Evolutionary conservation across 2,113 vertebrate genomes (phyloP), one percentile per base, ranked within the genome.

Genomic region (Ceuthmochares aereus): DNA sequence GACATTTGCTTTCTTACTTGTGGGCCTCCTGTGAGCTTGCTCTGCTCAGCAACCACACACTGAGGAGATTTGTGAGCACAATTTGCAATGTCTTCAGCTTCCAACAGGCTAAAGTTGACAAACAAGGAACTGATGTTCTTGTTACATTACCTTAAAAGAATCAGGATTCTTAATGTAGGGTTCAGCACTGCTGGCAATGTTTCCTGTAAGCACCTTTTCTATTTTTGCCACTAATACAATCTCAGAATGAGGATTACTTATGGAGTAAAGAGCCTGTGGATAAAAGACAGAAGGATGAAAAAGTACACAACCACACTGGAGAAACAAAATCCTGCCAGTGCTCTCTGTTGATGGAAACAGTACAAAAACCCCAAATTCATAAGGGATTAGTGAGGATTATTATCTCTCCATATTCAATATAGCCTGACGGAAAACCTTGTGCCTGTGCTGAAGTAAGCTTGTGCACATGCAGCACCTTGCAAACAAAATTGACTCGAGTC

Each of bases 121-220:
- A 51, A 75, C 67, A 72, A 79, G 42, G n/a, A 94, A 66, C 19
- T 29, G 16, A 79, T 60, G 19, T 7, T 91, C 32, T 20, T 11
- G n/a, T 40, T 62, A 63, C 30, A 55, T 98, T 97, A 99, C 99
- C 99, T 99, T 99, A 96, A 98, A 98, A 68, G 99, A 99, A 96
- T 99, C 99, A 30, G 99, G 98, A 89, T 99, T 99, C 97, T 99
- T 99, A 92, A 99, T 99, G 76, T 99, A 99, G 66, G 99, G 99
- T 69, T 99, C 99, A 17, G 98, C 98, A 45, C 99, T 98, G 87
- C 98, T 98, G 59, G 99, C 96, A 81, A 99, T 99, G 89, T 99
- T 99, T 97, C 99, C 99, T 54, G 98, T 99, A 58, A 99, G 98
- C 86, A 99, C 99, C 96, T 99, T 99, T 95, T 99, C 99, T 68